Conservation (phyloP, 2,113 vertebrate genomes). For the Gadus macrocephalus region DNA sequence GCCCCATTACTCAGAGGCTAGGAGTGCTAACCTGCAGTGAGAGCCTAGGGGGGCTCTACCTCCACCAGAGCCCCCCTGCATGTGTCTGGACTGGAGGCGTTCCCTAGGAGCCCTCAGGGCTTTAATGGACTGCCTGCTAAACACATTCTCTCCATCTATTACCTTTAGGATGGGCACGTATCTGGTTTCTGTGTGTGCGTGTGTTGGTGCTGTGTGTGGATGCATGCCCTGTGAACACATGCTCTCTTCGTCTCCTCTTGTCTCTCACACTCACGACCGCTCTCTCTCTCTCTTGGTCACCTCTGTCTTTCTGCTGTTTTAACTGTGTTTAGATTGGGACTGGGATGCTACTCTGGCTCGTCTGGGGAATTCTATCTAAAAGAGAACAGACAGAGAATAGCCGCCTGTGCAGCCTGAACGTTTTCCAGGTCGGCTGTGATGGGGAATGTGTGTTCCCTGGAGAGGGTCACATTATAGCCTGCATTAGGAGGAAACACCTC, state of each 20-base stretch:
- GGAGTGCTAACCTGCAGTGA: constrained; percentile 58
- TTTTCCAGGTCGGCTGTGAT: constrained; percentile 36
- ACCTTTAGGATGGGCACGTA: constrained; percentile 57
- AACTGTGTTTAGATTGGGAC: no score
- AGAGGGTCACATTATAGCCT: constrained; percentile 51
- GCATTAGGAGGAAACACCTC: constrained; percentile 58
- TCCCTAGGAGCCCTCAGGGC: constrained; percentile 64
- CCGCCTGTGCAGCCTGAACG: constrained; percentile 21
- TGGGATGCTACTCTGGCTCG: no score
- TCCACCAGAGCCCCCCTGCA: constrained; percentile 50
- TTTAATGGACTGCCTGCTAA: constrained; percentile 73
- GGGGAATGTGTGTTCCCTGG: constrained; percentile 25
- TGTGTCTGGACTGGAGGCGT: constrained; percentile 47
- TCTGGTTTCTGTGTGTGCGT: constrained; percentile 59
- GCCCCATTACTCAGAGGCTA: constrained; percentile 65
- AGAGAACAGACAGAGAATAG: no score
- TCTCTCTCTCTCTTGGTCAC: not conserved
- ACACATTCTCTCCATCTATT: constrained; percentile 66
- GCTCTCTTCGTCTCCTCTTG: constrained; percentile 20
- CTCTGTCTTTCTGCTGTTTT: not conserved
- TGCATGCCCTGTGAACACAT: constrained; percentile 50
- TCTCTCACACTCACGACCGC: constrained; percentile 3
- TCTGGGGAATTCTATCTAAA: no score
- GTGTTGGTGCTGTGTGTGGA: constrained; percentile 53
- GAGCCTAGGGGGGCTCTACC: constrained; percentile 45